These are phyloP conservation scores for Brachypterus glaber DNA, from an alignment of 2,888 invertebrate genomes.

Conservation along the genomic window DNA sequence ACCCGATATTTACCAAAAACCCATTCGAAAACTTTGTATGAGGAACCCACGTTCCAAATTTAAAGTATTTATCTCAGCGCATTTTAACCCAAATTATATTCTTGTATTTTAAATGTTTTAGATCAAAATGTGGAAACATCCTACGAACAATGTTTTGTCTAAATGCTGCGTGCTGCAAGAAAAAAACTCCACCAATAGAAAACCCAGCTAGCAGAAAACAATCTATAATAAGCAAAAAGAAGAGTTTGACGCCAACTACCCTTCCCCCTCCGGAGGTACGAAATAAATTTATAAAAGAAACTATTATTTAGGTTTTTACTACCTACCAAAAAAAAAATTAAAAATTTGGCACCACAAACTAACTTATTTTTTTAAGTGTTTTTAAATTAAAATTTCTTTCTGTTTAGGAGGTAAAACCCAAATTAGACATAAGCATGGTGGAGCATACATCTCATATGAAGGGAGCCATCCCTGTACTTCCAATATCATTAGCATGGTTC, in stretches of 20 bases:
- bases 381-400: too few relatives aligned
- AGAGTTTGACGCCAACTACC: constrained; percentile 51
- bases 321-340: constrained; percentile 2
- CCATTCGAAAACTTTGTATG: too few relatives aligned
- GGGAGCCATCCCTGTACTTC: constrained; percentile 86
- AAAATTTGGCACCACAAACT: too few relatives aligned
- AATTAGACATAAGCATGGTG: constrained; percentile 66
- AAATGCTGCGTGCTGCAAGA: constrained; percentile 24
- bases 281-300: constrained; percentile 6
- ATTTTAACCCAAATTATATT: too few relatives aligned
- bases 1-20: too few relatives aligned
- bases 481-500: constrained; percentile 75
- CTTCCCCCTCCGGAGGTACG: constrained; percentile 45
- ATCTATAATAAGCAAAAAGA: constrained; percentile 57
- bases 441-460: constrained; percentile 82
- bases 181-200: constrained; percentile 21
- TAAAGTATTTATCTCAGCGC: too few relatives aligned
- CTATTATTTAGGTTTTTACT: constrained; percentile 1
- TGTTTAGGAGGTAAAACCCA: constrained; percentile 60
- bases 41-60: too few relatives aligned
- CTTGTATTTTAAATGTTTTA: too few relatives aligned
- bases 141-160: constrained; percentile 33
- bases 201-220: constrained; percentile 50
- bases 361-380: too few relatives aligned
- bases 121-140: constrained; percentile 28